Base-by-base conservation (phyloP, 2,113 vertebrate genomes). In the Patagioenas fasciata region DNA sequence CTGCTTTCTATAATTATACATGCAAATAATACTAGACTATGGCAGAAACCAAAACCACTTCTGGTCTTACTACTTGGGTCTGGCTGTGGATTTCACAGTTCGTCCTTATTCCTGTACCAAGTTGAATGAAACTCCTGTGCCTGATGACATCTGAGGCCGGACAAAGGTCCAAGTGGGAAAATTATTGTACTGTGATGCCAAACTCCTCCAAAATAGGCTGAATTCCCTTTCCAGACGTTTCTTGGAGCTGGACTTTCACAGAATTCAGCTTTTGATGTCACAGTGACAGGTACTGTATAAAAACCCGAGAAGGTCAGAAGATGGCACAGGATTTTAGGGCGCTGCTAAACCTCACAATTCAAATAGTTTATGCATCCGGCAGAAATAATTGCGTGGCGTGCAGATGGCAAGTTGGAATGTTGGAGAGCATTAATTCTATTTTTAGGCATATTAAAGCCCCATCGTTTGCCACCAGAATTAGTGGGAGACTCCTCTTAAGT, bases 1-100 rank as follows among this genome's bases (percentile, higher is more conserved):
- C 51, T 54, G 32, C 71, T 21, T 5, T 28, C 78, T 32, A 0
- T 38, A 64, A n/a, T n/a, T 5, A 2, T 21, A 2, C 0, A n/a
- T 18, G 10, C 6, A 47, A 73, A 47, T 6, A 10, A 15, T 31
- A 69, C 40, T 28, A 58, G 50, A 2, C 14, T 69, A 31, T 26
- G 58, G 47, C 51, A 40, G 20, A 6, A 42, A 11, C 3, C 32
- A 75, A 15, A 85, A 11, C 66, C 24, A 18, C 10, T 7, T 9
- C 25, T 71, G 78, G 67, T 57, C 36, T 80, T 42, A 12, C 7
- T 65, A 1, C 64, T 65, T 16, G 32, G n/a, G 36, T 31, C 48
- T 64, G 56, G 28, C 2, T 16, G 36, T 3, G 69, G 50, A n/a
- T 80, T 65, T 32, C 60, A 51, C 38, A 11, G 18, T 34, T 83